Percentiles rank a stretch among this genome's conserved stretches.
Evolutionary conservation across 2,888 invertebrate species (phyloP).

Genomic region (Drosophila borborema): DNA sequence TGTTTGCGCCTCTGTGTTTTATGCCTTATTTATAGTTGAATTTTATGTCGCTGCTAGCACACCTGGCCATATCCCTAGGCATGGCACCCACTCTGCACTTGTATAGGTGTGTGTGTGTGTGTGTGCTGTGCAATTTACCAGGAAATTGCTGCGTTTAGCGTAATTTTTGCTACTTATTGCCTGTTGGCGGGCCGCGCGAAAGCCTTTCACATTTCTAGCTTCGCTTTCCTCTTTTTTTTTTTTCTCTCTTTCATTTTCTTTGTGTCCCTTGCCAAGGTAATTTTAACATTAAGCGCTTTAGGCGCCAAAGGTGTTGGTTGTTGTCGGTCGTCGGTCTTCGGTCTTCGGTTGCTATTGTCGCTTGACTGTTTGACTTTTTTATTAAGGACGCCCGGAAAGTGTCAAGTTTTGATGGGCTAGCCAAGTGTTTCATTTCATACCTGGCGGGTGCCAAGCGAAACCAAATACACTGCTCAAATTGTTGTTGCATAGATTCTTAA

Average conservation of each 20-base stretch:
- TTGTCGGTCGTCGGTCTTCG: constrained; percentile 21
- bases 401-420: constrained; percentile 63
- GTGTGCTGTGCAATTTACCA: constrained; percentile 62
- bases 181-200: constrained; percentile 53
- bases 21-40: constrained; percentile 64
- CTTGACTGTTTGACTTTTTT: constrained; percentile 47
- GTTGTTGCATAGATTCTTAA: constrained; percentile 8
- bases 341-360: constrained; percentile 18
- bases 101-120: constrained; percentile 23
- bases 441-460: not conserved
- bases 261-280: constrained; percentile 35
- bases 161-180: constrained; percentile 81
- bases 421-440: constrained; percentile 50
- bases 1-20: constrained; percentile 48
- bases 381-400: constrained; percentile 55
- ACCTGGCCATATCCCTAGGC: constrained; percentile 37
- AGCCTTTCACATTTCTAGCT: constrained; percentile 54
- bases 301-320: constrained; percentile 53
- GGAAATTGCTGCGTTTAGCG: constrained; percentile 80
- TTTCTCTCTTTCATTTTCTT: not conserved
- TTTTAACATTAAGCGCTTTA: constrained; percentile 65
- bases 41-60: constrained; percentile 43
- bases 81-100: not conserved
- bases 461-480: not conserved
- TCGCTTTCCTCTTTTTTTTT: constrained; percentile 16